These are phyloP conservation scores for Archips crataeganus DNA, from an alignment of 2,888 invertebrate species.

Conservation along the genomic window DNA sequence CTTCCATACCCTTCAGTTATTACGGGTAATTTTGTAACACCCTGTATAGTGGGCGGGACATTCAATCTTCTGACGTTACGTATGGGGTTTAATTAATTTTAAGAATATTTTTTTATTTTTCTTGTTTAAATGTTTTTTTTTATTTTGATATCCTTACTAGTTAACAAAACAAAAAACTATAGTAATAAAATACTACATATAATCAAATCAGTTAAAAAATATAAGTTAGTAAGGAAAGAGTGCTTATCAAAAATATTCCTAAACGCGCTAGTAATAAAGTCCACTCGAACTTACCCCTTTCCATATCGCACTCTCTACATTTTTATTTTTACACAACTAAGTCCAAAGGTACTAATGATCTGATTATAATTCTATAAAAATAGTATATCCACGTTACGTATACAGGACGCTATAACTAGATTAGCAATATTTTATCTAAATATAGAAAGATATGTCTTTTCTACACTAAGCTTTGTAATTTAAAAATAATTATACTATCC, in stretches of 20 bases:
- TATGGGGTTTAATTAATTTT: too few relatives aligned
- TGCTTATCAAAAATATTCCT: too few relatives aligned
- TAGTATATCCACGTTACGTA: conserved; percentile 7
- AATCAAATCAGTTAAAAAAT: background rate
- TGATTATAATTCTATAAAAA: conserved; percentile 21
- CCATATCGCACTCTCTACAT: too few relatives aligned
- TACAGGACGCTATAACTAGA: background rate
- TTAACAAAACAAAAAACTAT: too few relatives aligned
- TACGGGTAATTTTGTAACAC: too few relatives aligned
- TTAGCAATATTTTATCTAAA: background rate
- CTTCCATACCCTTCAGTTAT: too few relatives aligned
- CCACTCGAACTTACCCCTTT: too few relatives aligned
- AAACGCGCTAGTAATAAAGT: too few relatives aligned
- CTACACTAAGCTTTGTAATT: background rate
- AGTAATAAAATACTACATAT: too few relatives aligned
- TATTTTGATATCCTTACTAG: background rate
- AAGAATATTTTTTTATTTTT: background rate
- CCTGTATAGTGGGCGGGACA: too few relatives aligned
- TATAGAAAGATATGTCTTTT: background rate
- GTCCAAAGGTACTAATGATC: background rate
- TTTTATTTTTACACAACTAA: too few relatives aligned
- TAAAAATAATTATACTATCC: background rate
- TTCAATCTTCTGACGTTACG: too few relatives aligned
- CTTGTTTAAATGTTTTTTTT: background rate
- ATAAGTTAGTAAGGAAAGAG: background rate